Base-by-base conservation (phyloP, 2,113 vertebrate species). In the Scomber scombrus region DNA sequence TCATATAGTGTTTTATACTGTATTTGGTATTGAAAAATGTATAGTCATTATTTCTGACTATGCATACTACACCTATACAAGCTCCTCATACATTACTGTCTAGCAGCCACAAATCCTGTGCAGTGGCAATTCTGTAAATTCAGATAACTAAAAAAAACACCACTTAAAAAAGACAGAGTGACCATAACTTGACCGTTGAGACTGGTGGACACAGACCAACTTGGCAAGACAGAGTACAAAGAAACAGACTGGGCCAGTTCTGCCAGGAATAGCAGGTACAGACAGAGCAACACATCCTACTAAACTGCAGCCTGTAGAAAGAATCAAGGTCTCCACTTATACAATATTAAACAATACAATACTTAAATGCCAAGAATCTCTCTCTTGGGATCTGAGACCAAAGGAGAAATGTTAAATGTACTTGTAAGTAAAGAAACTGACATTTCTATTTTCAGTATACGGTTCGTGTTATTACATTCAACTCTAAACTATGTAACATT, bases 221-320 rank as follows among this genome's bases (percentile, higher is more conserved):
- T 63, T 86, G 81, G 84, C 78, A 81, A 57, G 34, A 40, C 7
- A 40, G 6, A 40, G 9, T 49, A 12, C 8, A 0, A 3, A 54
- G 50, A 49, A 73, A 26, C 87, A 84, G 78, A 82, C 75, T 67
- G 75, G 82, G 67, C 34, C 61, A 5, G 4, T 47, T 56, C 78
- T 78, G 78, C 74, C 75, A 76, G 50, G 19, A 47, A 55, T 58
- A 5, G 51, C 18, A 71, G 62, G 50, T 3, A 57, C 51, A 31
- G 58, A 31, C 18, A 3, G 29, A 67, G 16, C 23, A 62, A 49
- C 52, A 21, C 78, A 40, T 73, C 40, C 19, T 62, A 54, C 23
- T 23, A 1, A 16, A 15, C 71, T 49, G 31, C 75, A 82, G 82
- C 16, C 72, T 23, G 66, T 31, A 58, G 16, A 29, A 40, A 40